Evolutionary conservation across 2,888 invertebrate genomes (phyloP).

Genomic region (Tanytarsus gracilentus): DNA sequence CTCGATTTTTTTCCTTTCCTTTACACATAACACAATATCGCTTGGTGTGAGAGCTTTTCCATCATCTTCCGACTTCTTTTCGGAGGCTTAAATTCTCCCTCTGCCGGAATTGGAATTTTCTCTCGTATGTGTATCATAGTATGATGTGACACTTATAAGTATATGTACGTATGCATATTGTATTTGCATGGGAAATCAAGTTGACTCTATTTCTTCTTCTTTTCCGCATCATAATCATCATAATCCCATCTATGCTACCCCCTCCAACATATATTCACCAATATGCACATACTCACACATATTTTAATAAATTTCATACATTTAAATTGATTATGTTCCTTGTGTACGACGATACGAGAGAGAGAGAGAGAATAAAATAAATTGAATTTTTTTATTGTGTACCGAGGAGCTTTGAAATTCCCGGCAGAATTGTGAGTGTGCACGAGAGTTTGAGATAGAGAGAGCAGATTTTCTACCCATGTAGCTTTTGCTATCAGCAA

Average conservation of each 20-base stretch:
- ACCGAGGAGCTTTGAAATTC: neutral
- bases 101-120: neutral
- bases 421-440: neutral
- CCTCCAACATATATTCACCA: neutral
- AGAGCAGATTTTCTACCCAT: no score
- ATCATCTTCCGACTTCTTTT: no score
- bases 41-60: no score
- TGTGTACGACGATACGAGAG: no score
- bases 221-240: conserved; percentile 5
- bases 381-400: conserved; percentile 15
- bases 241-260: neutral
- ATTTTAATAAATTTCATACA: conserved; percentile 26
- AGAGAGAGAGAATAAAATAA: conserved; percentile 20
- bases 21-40: no score
- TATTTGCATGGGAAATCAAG: conserved; percentile 23
- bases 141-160: no score
- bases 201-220: neutral
- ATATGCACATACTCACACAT: neutral
- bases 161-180: no score
- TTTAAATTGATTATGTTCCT: conserved; percentile 26
- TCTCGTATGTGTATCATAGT: no score
- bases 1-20: no score
- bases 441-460: no score
- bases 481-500: no score
- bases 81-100: no score